Evolutionary conservation across 2,888 invertebrate genomes (phyloP), one percentile per base, ranked within the genome.

Genomic region (Toxonevra muliebris): DNA sequence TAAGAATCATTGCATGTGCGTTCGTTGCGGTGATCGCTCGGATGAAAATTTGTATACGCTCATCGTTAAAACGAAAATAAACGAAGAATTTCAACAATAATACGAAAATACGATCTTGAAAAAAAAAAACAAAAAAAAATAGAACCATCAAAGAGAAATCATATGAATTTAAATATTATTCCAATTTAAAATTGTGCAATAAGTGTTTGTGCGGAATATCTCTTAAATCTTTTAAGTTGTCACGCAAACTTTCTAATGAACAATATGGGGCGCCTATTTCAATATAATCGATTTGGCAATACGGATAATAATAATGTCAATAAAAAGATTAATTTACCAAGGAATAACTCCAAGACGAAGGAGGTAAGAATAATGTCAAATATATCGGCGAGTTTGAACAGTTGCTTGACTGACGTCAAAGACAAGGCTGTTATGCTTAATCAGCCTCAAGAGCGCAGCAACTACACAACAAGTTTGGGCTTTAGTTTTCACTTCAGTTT

Each of bases 21-120:
- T 73, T 76, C 82, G 79, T 79, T 76, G 83, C 76, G 76, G 76
- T 75, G 83, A 80, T 82, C 83, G 79, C 79, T 79, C 74, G 77
- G 70, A 65, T 60, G 66, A 54, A 62, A 63, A 62, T 52, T 45
- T 19, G 40, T 52, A 41, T 20, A 19, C 45, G 59, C 69, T 11
- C 40, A 13, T 5, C 15, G 53, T 42, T 15, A 19, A 41, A 58
- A 42, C n/a, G 42, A 13, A 41, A 15, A 40, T 10, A 48, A n/a
- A 48, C 48, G 11, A 13, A 15, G 5, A 13, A 48, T n/a, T 15
- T n/a, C 53, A 48, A 41, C 60, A 41, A 17, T n/a, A 54, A 20
- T 17, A 17, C 17, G 1, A 54, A 30, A 30, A 4, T 15, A 48
- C 40, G 20, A n/a, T 52, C 59, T 58, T 20, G 11, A 9, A 0